Base-by-base conservation (phyloP, 2,113 vertebrate genomes). In the Butastur rufipennis region DNA sequence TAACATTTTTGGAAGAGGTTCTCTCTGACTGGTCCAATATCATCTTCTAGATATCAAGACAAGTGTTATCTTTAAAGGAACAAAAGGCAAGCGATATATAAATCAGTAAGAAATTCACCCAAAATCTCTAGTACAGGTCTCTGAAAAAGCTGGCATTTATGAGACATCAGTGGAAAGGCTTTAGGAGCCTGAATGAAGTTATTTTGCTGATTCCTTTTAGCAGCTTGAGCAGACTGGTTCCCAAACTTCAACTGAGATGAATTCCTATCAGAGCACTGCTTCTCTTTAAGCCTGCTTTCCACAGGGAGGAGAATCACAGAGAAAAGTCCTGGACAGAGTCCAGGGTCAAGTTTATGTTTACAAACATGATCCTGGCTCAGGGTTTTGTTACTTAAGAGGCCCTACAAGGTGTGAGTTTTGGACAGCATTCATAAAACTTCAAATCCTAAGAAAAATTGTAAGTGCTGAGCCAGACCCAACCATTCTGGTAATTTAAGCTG, bases 281-380 rank as follows among this genome's bases (percentile, higher is more conserved):
- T 17, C 36, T 75, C 68, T 82, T 72, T 48, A 67, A 95, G 73
- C 4, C 29, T 56, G 27, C 68, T 75, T 90, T 94, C 82, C 68
- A 84, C 27, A 53, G 80, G 75, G 65, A 79, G 16, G 65, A 55
- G 17, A 77, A 86, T 45, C 62, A 68, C 45, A 86, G 56, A 72
- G 53, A 71, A 75, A 56, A 91, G 61, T 61, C 91, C 91, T 82
- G 74, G 55, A 95, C 52, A 61, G 56, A 85, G 68, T 63, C 73
- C 80, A 94, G 73, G 32, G 31, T 85, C 62, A 85, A 92, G 86
- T 95, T 94, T 79, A 66, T 82, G 42, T 95, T 95, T 97, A 95
- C 81, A 95, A 96, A 87, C 58, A 86, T 21, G 38, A 84, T 81
- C 43, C 68, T 61, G 86, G 86, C 86, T 87, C 73, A 15, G 78